These are phyloP conservation scores for Volucella zonaria DNA, from an alignment of 2,888 invertebrate species.

Conservation along the genomic window DNA sequence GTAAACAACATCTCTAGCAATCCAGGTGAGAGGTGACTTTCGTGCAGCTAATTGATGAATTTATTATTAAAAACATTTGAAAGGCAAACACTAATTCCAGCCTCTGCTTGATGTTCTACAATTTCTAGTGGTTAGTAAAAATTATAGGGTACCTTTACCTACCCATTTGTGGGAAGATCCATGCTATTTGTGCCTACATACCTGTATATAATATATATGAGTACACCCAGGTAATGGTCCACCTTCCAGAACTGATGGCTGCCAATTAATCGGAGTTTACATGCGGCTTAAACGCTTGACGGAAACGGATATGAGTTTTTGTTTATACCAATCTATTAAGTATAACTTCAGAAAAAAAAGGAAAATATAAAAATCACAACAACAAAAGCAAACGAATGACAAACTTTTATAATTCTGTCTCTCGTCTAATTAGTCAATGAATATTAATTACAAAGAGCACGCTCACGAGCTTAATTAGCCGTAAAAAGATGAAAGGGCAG, in stretches of 20 bases:
- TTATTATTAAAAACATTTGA: slow-evolving; percentile 69
- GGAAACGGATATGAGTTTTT: slow-evolving; percentile 75
- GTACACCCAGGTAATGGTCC: slow-evolving; percentile 52
- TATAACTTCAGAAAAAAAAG: slow-evolving; percentile 12
- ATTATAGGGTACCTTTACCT: slow-evolving; percentile 54
- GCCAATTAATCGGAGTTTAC: slow-evolving; percentile 69
- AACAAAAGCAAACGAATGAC: slow-evolving; percentile 13
- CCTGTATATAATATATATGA: background rate
- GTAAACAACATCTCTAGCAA: slow-evolving; percentile 17
- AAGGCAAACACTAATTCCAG: slow-evolving; percentile 68
- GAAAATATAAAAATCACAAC: too few relatives aligned
- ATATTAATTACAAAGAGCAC: slow-evolving; percentile 70
- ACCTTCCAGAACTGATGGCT: slow-evolving; percentile 70
- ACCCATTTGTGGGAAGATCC: slow-evolving; percentile 42
- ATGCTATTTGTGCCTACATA: slow-evolving; percentile 20
- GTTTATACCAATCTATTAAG: slow-evolving; percentile 45
- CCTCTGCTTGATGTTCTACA: slow-evolving; percentile 29
- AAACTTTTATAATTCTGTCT: slow-evolving; percentile 51
- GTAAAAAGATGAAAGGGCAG: slow-evolving; percentile 55
- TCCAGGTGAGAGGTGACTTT: slow-evolving; percentile 65
- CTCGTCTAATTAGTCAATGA: slow-evolving; percentile 67
- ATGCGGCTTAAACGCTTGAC: slow-evolving; percentile 62
- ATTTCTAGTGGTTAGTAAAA: slow-evolving; percentile 17
- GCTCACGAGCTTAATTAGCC: slow-evolving; percentile 69
- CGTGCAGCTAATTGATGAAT: slow-evolving; percentile 75